Evolutionary conservation across 2,888 invertebrate genomes (phyloP).

Genomic region (Volucella inflata): DNA sequence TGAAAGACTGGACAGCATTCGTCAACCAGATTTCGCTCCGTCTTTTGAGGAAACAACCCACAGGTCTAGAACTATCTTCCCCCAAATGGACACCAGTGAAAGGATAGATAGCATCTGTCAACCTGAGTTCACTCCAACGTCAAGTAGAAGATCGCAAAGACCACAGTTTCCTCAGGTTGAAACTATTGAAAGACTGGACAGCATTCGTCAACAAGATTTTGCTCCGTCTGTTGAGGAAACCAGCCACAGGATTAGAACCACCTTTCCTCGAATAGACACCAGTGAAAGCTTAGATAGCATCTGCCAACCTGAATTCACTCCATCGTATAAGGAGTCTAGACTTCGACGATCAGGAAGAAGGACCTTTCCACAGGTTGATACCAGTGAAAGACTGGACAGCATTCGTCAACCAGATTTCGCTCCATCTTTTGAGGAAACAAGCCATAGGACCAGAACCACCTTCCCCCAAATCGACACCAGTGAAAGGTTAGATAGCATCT

Average conservation of each 20-base stretch:
- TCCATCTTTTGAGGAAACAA: slow-evolving; percentile 2
- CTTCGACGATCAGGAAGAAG: not conserved
- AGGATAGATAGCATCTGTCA: too few species aligned
- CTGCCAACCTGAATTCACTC: not conserved
- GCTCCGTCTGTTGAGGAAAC: not conserved
- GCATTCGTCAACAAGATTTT: not conserved
- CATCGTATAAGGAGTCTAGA: not conserved
- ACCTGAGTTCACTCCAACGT: not conserved
- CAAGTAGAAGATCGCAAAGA: not conserved
- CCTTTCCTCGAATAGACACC: not conserved
- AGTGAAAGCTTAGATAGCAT: slow-evolving; percentile 8
- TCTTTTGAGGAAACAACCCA: not conserved
- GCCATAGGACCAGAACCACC: not conserved
- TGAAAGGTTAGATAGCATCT: not conserved
- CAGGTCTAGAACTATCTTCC: not conserved
- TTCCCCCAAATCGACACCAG: not conserved
- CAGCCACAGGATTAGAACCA: not conserved
- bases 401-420: slow-evolving; percentile 21
- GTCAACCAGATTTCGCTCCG: not conserved
- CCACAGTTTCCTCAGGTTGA: not conserved
- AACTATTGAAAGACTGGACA: not conserved
- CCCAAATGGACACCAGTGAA: not conserved
- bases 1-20: not conserved
- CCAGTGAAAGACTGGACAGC: slow-evolving; percentile 12
- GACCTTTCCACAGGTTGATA: not conserved